phyloP scores from a whole-genome alignment of 2,113 vertebrate genomes.

The Anguilla japonica region DNA sequence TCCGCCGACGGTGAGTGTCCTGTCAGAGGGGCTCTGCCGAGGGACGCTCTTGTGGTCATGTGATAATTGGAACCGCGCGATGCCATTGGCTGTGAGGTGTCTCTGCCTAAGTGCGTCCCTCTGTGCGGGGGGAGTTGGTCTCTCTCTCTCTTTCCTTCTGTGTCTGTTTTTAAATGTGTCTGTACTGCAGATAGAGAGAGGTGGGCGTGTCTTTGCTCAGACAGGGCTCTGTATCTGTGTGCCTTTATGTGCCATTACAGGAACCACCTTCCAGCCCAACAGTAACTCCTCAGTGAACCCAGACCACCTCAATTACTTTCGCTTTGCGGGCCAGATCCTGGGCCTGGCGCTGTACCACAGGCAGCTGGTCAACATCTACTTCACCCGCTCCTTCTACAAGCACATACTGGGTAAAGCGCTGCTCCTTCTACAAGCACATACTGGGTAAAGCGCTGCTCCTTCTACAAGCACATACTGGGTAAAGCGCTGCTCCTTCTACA shows the following conservation, averaged over 20 bases:
- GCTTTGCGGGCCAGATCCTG: conserved; percentile 93
- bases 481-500: background rate
- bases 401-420: conserved; percentile 89
- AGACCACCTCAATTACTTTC: conserved; percentile 96
- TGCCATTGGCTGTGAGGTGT: background rate
- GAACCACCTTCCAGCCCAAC: conserved; percentile 97
- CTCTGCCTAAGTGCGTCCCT: background rate
- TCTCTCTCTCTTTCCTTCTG: background rate
- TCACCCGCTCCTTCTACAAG: conserved; percentile 98
- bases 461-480: background rate
- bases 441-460: background rate
- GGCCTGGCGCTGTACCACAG: conserved; percentile 93
- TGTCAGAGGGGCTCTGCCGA: background rate
- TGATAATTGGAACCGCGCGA: background rate
- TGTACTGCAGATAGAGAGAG: background rate
- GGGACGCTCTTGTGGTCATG: background rate
- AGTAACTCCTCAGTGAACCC: conserved; percentile 98
- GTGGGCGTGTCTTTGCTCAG: conserved; percentile 6
- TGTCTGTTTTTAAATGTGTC: background rate
- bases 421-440: conserved; percentile 13
- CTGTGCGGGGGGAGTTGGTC: too few species aligned
- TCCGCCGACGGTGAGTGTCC: conserved; percentile 91
- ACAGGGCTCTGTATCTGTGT: conserved; percentile 15
- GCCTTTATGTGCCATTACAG: conserved; percentile 58
- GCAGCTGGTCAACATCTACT: conserved; percentile 97